Evolutionary conservation across 2,797 vertebrate species (phyloP).

Genomic region (Capromys pilorides): DNA sequence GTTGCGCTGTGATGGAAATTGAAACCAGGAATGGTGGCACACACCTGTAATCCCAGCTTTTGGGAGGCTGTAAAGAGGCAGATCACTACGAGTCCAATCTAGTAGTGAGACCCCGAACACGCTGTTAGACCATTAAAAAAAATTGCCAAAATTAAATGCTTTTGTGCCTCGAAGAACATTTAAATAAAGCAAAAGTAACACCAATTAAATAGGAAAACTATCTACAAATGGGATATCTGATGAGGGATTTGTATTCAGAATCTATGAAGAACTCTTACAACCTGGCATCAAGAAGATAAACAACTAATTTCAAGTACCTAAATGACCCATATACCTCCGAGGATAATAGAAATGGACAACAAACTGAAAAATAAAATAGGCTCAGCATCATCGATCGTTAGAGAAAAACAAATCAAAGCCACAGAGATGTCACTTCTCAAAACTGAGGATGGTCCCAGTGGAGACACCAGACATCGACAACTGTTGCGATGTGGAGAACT

Average conservation of each 20-base stretch:
- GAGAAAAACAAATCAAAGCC: background rate
- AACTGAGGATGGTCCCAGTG: background rate
- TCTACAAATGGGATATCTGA: slow-evolving; percentile 1
- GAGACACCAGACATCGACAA: background rate
- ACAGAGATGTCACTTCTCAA: background rate
- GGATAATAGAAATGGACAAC: background rate
- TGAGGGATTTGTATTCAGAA: background rate
- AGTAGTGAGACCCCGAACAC: too few species aligned
- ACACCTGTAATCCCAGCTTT: too few species aligned
- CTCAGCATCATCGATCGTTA: slow-evolving; percentile 4
- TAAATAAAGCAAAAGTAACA: background rate
- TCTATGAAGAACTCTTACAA: background rate
- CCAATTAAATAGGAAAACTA: background rate
- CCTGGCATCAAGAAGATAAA: background rate
- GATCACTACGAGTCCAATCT: too few species aligned
- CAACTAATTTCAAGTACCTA: background rate
- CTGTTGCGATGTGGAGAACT: background rate
- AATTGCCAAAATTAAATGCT: background rate
- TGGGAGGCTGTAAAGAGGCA: too few species aligned
- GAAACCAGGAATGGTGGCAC: too few species aligned
- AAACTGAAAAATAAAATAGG: background rate
- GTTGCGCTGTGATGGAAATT: too few species aligned
- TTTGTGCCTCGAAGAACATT: background rate
- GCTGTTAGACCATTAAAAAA: too few species aligned
- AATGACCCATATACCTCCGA: background rate